Base-by-base conservation (phyloP, 2,888 invertebrate species). In the Agriotes lineatus region DNA sequence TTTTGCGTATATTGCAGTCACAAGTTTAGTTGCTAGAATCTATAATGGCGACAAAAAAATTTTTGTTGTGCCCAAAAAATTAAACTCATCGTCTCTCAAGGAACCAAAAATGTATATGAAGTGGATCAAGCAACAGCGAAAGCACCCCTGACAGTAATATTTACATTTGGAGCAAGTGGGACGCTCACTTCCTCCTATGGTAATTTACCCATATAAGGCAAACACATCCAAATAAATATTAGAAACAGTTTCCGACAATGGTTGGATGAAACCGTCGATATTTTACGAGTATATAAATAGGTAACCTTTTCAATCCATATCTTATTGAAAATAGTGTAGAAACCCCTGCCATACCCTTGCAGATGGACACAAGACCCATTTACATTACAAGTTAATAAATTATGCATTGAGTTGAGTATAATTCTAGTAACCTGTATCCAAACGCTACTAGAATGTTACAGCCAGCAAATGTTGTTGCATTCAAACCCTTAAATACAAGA, bases 41-140 rank as follows among this genome's bases (percentile, higher is more conserved):
- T 48, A 12, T 48, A 48, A 48, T 48, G 48, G 19, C 7, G 48
- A 22, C 20, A 20, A 48, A 22, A 48, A 1, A 48, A 48, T 14
- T 16, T 22, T 22, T 22, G 3, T 48, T 48, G 10, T 48, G 48
- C 20, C 74, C 78, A 14, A 78, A 79, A 69, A 72, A 63, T 60
- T 71, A 74, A 42, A n/a, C n/a, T n/a, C n/a, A n/a, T n/a, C n/a
- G n/a, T n/a, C n/a, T n/a, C n/a, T n/a, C n/a, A n/a, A n/a, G n/a
- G n/a, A n/a, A n/a, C 12, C 14, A 16, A 2, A 16, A n/a, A n/a
- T n/a, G n/a, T n/a, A n/a, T n/a, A n/a, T n/a, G n/a, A n/a, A n/a
- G n/a, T n/a, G n/a, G n/a, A 42, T 42, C 39, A 42, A 42, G 39
- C 39, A 14, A 16, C 16, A 14, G 39, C 39, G 12, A 42, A 42